phyloP scores from a whole-genome alignment of 2,113 vertebrate genomes.

The Poeciliopsis occidentalis region DNA sequence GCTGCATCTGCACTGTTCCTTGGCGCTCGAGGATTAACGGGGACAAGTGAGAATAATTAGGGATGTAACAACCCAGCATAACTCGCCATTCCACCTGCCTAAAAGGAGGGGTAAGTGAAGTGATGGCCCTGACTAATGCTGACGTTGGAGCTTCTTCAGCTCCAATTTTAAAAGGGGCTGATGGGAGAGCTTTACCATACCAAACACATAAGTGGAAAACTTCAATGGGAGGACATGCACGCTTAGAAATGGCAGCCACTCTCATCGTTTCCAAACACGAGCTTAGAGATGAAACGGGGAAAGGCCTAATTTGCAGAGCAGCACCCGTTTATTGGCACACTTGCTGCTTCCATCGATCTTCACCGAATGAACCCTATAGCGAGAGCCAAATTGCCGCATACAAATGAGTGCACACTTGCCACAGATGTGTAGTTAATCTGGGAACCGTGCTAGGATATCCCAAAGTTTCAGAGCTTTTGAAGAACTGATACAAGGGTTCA shows the following conservation, averaged over 20 bases:
- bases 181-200: neutral
- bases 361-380: constrained; percentile 29
- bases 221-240: constrained; percentile 50
- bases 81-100: constrained; percentile 66
- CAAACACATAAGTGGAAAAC: constrained; percentile 59
- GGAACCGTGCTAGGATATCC: constrained; percentile 49
- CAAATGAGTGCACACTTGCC: constrained; percentile 58
- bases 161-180: constrained; percentile 47
- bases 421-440: constrained; percentile 39
- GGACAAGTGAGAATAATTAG: constrained; percentile 76
- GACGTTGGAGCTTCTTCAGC: constrained; percentile 56
- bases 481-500: constrained; percentile 57
- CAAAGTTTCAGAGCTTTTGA: constrained; percentile 65
- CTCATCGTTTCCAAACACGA: constrained; percentile 57
- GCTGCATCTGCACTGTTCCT: constrained; percentile 69
- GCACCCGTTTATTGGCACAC: constrained; percentile 38
- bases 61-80: constrained; percentile 61
- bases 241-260: constrained; percentile 36
- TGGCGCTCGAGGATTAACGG: constrained; percentile 67
- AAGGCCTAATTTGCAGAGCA: constrained; percentile 67
- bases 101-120: constrained; percentile 64
- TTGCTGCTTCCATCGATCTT: constrained; percentile 66
- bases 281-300: constrained; percentile 57
- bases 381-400: constrained; percentile 38
- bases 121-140: constrained; percentile 44